These are phyloP conservation scores for Cantharis flavilabris DNA, from an alignment of 2,888 invertebrate genomes.

Conservation along the genomic window DNA sequence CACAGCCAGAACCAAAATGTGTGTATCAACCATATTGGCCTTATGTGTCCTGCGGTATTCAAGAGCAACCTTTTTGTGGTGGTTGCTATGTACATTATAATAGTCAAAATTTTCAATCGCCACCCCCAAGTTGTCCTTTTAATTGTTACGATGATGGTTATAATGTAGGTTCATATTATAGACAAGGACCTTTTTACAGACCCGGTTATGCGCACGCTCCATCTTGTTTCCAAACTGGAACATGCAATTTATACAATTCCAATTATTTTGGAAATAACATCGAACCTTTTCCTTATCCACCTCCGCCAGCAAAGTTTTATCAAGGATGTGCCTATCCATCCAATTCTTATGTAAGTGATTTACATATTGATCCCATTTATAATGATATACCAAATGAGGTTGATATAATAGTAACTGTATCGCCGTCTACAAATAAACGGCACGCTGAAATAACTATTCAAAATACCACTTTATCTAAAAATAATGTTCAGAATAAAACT, in stretches of 20 bases:
- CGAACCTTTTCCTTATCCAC: neutral
- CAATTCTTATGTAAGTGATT: constrained; percentile 17
- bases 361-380: constrained; percentile 5
- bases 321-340: constrained; percentile 16
- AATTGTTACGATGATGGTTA: constrained; percentile 50
- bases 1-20: constrained; percentile 51
- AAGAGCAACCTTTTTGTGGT: constrained; percentile 40
- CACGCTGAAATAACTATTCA: neutral
- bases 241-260: constrained; percentile 13
- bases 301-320: neutral
- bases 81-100: constrained; percentile 51
- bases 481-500: neutral
- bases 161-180: constrained; percentile 42
- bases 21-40: constrained; percentile 50
- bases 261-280: neutral
- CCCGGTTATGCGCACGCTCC: constrained; percentile 41
- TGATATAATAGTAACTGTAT: neutral
- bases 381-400: neutral
- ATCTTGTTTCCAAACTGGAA: constrained; percentile 36
- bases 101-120: constrained; percentile 20
- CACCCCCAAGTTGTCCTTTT: constrained; percentile 36
- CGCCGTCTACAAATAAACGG: neutral
- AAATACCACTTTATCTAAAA: neutral
- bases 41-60: constrained; percentile 47
- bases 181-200: constrained; percentile 48